These are phyloP conservation scores for Scolopax bukidnonensis DNA, from an alignment of 2,797 vertebrate genomes.

Conservation along the genomic window DNA sequence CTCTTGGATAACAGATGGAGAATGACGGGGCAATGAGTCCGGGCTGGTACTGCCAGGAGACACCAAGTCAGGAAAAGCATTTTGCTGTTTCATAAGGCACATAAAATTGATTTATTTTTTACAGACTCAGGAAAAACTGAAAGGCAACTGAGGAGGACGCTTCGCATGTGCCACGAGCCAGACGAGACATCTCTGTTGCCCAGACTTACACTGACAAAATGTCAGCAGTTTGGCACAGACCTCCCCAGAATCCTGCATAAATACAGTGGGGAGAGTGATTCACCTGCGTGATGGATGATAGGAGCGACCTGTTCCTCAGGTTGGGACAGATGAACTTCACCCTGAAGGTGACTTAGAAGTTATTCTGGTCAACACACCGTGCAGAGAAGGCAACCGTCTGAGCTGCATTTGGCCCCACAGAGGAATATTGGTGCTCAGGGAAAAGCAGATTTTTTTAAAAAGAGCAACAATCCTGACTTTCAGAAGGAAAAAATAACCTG, in stretches of 20 bases:
- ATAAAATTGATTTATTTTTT: not conserved
- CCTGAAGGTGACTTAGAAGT: not conserved
- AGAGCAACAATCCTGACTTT: not conserved
- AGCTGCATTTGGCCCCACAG: not conserved
- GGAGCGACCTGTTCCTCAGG: not conserved
- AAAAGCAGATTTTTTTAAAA: not conserved
- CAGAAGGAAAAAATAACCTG: not conserved
- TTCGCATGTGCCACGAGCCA: fast-evolving
- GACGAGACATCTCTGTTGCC: not conserved
- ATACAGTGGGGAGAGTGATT: not conserved
- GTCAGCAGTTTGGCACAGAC: fast-evolving
- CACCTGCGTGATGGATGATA: not conserved
- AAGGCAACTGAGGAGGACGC: not conserved
- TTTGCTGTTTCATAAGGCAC: not conserved
- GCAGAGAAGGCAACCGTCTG: not conserved
- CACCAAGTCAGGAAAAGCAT: not conserved
- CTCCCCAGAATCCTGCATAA: not conserved
- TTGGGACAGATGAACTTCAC: not conserved
- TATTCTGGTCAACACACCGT: not conserved
- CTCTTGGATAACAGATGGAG: not conserved
- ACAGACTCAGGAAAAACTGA: not conserved
- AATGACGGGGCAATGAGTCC: not conserved
- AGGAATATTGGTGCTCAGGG: not conserved
- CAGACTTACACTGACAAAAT: not conserved
- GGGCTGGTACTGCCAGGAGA: not conserved